Evolutionary conservation across 2,113 vertebrate genomes (phyloP), one percentile per base, ranked within the genome.

Genomic region (Calonectris borealis): DNA sequence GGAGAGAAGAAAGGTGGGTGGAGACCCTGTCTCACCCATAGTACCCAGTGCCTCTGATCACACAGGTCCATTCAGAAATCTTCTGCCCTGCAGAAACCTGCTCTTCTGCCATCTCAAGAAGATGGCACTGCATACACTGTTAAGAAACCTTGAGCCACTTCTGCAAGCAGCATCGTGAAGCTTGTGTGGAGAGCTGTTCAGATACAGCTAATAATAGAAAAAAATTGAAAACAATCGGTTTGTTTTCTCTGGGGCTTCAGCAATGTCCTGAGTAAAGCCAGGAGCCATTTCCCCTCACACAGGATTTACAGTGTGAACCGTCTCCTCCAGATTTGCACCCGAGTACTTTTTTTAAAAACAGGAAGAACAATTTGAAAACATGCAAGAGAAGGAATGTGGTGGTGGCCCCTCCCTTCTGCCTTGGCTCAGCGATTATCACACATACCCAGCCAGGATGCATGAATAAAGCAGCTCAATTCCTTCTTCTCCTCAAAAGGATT

Each of bases 401-500:
- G 38, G 17, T 51, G 31, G 15, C 52, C 55, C 40, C 71, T 68
- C 88, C 55, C 13, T 60, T 83, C 82, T 78, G 55, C 91, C 57
- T 78, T 60, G 76, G 72, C 55, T 92, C 32, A 27, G 51, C 8
- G 1, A n/a, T 92, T 97, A 92, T 95, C 91, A 78, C 86, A 78
- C 15, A 5, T 40, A 62, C 55, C n/a, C 93, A 91, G 69, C 80
- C 72, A 86, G 60, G 46, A 86, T 58, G 55, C 55, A 21, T 55
- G 60, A 88, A 75, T 91, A 88, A 96, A 92, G 60, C 73, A 57
- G 40, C 73, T 72, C n/a, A 79, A 71, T 73, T 95, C 21, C 57
- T 95, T 60, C 55, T 95, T 78, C 48, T 62, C 60, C 36, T 88
- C 73, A 64, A 66, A 96, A 81, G 69, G 86, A 96, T 96, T 96